Conservation (phyloP, 2,888 invertebrate genomes). For the Bibio marci region DNA sequence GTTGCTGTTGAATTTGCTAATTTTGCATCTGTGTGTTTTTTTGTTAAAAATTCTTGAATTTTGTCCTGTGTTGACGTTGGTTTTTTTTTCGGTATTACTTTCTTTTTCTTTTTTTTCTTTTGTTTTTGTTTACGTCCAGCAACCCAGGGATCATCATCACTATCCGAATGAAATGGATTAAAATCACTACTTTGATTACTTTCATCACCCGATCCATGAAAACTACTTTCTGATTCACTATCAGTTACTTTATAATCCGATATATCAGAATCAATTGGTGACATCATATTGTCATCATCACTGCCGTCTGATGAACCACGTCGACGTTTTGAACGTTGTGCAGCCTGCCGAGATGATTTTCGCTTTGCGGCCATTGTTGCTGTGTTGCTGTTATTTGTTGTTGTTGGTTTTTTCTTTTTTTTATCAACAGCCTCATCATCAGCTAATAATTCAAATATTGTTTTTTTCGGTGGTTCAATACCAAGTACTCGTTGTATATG, state of each 20-base stretch:
- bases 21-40: constrained; percentile 26
- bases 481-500: constrained; percentile 64
- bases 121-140: constrained; percentile 46
- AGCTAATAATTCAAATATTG: constrained; percentile 15
- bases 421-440: constrained; percentile 7
- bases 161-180: constrained; percentile 81
- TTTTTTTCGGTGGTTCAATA: constrained; percentile 31
- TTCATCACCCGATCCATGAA: constrained; percentile 31
- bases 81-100: constrained; percentile 33
- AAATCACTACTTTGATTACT: constrained; percentile 64
- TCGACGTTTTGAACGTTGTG: constrained; percentile 34
- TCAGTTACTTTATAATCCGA: constrained; percentile 22
- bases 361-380: constrained; percentile 16
- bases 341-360: constrained; percentile 15
- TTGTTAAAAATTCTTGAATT: constrained; percentile 48
- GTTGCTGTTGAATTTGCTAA: constrained; percentile 14
- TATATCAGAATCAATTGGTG: constrained; percentile 23
- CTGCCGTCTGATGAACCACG: constrained; percentile 46
- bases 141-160: constrained; percentile 72
- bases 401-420: constrained; percentile 1
- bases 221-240: constrained; percentile 33
- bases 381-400: too few relatives aligned
- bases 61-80: constrained; percentile 58
- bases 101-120: constrained; percentile 34
- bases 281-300: constrained; percentile 10